Base-by-base conservation (phyloP, 2,888 invertebrate species). In the Macrophya alboannulata region DNA sequence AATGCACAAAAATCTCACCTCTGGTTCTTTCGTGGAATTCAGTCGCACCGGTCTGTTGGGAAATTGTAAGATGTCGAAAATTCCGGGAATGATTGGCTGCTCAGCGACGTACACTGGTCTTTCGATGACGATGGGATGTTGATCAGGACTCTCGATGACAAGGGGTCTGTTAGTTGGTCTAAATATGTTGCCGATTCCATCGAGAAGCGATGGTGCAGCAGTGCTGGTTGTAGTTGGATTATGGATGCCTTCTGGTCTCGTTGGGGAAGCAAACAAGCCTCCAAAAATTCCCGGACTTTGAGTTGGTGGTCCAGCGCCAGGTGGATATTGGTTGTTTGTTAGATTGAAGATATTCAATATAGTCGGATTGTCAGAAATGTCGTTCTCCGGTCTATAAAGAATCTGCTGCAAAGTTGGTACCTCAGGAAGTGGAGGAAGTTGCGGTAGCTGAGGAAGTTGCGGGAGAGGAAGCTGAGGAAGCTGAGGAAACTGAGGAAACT, bases 101-200 rank as follows among this genome's bases (percentile, higher is more conserved):
- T 86, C 74, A 15, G 84, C 86, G 25, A 88, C 77, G 72, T 86
- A 88, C 12, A 88, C 84, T 62, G 87, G 87, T 77, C 76, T 85
- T 48, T 86, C 85, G 8, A 88, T 68, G 25, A 87, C 84, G 51
- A 88, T 77, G 0, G 88, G 86, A n/a, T 72, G 77, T 12, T 72
- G 55, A 31, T 86, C 86, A 25, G 87, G 87, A 84, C 85, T 85
- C 31, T 88, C 85, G n/a, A 86, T 84, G 31, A 87, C 51, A 43
- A 88, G 81, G 6, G 88, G 87, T 37, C 74, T 84, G 79, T 86
- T 87, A 31, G 65, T 84, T 40, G 84, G 51, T 59, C 62, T 81
- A 59, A 85, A 85, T 9, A 85, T 43, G 48, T 79, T 86, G 15
- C 82, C 6, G 51, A 86, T 59, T 9, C 76, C 74, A 31, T 71